Percentiles rank a stretch among this genome's conserved stretches.
phyloP scores from a whole-genome alignment of 2,888 invertebrate species.

The Busseola fusca region DNA sequence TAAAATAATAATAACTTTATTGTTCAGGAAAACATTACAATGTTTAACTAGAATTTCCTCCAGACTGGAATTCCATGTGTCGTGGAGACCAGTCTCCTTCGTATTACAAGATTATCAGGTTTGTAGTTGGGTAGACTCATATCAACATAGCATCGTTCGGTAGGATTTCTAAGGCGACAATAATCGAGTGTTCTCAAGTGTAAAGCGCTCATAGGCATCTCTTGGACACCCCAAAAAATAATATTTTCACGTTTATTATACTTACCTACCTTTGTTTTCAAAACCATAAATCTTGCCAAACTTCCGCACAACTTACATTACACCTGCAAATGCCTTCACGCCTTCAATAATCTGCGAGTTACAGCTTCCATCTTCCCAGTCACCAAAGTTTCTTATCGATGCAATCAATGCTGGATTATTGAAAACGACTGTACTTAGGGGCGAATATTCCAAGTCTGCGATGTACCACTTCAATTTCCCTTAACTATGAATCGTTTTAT shows the following conservation, averaged over 20 bases:
- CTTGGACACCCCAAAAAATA: background rate
- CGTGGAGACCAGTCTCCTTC: too few species aligned
- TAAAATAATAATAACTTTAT: too few species aligned
- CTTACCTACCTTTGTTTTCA: slow-evolving; percentile 14
- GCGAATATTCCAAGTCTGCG: slow-evolving; percentile 52
- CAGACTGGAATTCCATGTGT: too few species aligned
- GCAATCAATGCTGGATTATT: slow-evolving; percentile 56
- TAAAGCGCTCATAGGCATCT: too few species aligned
- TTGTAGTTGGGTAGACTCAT: too few species aligned
- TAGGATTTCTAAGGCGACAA: too few species aligned
- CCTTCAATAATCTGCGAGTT: slow-evolving; percentile 34
- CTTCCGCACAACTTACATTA: slow-evolving; percentile 7
- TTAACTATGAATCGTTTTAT: slow-evolving; percentile 78
- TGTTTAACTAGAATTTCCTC: too few species aligned
- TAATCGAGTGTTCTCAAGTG: too few species aligned
- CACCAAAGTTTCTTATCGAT: slow-evolving; percentile 56
- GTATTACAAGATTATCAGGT: too few species aligned
- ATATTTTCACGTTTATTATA: background rate
- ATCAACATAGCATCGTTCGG: too few species aligned
- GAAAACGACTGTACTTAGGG: slow-evolving; percentile 38
- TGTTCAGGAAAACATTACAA: too few species aligned
- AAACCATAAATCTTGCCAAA: slow-evolving; percentile 25
- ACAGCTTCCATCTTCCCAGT: slow-evolving; percentile 29
- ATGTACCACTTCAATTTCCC: slow-evolving; percentile 68
- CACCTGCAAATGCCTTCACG: slow-evolving; percentile 21